These are phyloP conservation scores for Euphysa ruthae DNA, from an alignment of 30 jellyfish, hydroid and myxozoan genomes.

Conservation along the genomic window DNA sequence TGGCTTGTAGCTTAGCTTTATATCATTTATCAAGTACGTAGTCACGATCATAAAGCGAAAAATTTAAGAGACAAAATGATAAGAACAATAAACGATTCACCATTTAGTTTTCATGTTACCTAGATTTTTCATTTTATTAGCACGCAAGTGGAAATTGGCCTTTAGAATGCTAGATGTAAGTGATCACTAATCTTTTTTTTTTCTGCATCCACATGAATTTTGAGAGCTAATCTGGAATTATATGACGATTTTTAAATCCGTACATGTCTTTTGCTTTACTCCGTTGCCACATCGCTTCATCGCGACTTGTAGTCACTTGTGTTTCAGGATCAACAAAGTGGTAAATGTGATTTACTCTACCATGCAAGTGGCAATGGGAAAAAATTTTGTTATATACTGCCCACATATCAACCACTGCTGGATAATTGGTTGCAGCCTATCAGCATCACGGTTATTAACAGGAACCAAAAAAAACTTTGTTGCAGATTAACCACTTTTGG, in stretches of 20 bases:
- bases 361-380: background rate
- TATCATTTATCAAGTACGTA: no score
- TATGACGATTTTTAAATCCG: background rate
- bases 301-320: background rate
- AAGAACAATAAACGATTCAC: no score
- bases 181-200: no score
- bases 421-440: background rate
- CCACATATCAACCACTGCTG: no score
- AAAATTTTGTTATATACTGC: background rate
- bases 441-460: background rate
- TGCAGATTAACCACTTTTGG: background rate
- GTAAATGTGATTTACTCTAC: background rate
- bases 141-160: no score
- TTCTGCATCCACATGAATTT: constrained; percentile 1
- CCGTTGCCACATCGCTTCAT: background rate
- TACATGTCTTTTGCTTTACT: background rate
- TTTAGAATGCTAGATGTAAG: no score
- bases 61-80: no score
- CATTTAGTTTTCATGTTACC: no score
- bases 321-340: background rate
- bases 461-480: background rate
- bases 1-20: no score
- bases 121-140: no score
- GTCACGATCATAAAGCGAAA: no score
- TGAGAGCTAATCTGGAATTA: background rate